Conservation (phyloP, 2,888 invertebrate species). For the Maniola hyperantus region DNA sequence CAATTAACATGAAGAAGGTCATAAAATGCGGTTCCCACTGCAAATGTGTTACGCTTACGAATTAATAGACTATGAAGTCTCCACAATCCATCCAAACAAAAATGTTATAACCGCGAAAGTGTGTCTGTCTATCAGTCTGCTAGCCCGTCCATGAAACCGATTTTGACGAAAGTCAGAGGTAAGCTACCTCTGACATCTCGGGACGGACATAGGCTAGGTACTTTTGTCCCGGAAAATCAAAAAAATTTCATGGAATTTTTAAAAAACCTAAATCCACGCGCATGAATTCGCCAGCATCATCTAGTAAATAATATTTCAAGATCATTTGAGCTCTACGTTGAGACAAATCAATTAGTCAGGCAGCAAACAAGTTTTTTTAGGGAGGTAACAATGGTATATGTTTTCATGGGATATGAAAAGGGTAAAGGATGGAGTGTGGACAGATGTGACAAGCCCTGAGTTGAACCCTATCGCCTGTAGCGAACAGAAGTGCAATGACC, state of each 20-base stretch:
- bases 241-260: too few species aligned
- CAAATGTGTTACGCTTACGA: slow-evolving; percentile 18
- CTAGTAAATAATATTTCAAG: too few species aligned
- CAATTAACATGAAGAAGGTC: slow-evolving; percentile 25
- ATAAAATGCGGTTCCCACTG: slow-evolving; percentile 32
- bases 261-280: too few species aligned
- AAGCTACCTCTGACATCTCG: too few species aligned
- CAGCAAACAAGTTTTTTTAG: background rate
- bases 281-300: too few species aligned
- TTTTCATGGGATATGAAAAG: background rate
- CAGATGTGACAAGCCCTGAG: slow-evolving; percentile 18
- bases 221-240: too few species aligned
- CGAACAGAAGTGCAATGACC: slow-evolving; percentile 51
- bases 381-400: background rate
- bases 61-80: slow-evolving; percentile 1
- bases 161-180: too few species aligned
- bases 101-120: slow-evolving; percentile 14
- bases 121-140: too few species aligned
- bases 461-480: slow-evolving; percentile 15
- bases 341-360: too few species aligned
- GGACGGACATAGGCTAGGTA: too few species aligned
- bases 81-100: background rate
- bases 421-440: background rate
- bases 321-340: too few species aligned
- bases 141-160: too few species aligned